Conservation (phyloP, 2,888 invertebrate genomes). For the Aricia artaxerxes region DNA sequence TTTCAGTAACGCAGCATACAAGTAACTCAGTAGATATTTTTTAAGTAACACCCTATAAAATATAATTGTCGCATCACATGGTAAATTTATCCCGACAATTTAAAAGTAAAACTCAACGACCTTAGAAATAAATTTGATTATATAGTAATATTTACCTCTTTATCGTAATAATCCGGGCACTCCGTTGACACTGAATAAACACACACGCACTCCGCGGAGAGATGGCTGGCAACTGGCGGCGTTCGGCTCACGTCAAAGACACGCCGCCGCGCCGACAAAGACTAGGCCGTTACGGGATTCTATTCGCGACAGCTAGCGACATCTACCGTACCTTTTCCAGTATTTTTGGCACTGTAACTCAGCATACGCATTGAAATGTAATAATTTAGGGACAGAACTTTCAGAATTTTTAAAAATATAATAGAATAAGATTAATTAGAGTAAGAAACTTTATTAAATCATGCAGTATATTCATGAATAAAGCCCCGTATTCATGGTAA, state of each 20-base stretch:
- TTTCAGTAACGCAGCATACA: constrained; percentile 12
- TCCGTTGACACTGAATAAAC: background rate
- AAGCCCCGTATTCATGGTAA: too few relatives aligned
- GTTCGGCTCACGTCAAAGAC: constrained; percentile 2
- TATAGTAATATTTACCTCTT: background rate
- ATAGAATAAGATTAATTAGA: too few relatives aligned
- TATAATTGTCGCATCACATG: background rate
- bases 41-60: background rate
- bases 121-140: background rate
- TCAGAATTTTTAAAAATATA: too few relatives aligned
- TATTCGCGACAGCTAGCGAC: too few relatives aligned
- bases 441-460: too few relatives aligned
- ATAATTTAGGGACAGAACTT: too few relatives aligned
- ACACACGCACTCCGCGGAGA: background rate
- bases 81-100: background rate
- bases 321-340: too few relatives aligned
- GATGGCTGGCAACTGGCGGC: background rate
- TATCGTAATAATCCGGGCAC: constrained; percentile 3
- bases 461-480: too few relatives aligned
- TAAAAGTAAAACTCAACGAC: background rate
- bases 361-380: too few relatives aligned
- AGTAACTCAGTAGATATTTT: constrained; percentile 23
- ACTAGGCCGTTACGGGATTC: background rate
- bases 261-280: constrained; percentile 1
- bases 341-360: too few relatives aligned